Evolutionary conservation across 1,140 invertebrate genomes (phyloP), one percentile per base, ranked within the genome.

Genomic region (Pogonomyrmex barbatus): DNA sequence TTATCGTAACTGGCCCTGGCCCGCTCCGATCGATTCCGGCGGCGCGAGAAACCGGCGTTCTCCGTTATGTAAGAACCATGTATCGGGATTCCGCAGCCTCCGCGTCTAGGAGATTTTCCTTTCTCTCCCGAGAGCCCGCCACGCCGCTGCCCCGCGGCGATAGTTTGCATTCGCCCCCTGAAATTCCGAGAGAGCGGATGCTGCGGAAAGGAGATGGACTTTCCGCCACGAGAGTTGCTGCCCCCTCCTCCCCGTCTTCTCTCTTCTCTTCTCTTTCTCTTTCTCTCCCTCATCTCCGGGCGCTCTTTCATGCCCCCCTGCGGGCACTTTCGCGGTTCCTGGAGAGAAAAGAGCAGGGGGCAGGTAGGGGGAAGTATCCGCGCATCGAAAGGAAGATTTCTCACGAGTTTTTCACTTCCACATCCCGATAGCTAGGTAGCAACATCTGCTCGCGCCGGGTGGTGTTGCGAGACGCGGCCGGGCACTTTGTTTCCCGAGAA

Each of bases 131-230:
- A 42, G 30, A 14, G 10, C 62, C 50, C 4, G 4, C 54, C 9
- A 9, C 12, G 12, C 24, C 24, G 56, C 12, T 67, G 12, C 67
- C 75, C 30, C 85, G 14, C 54, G 17, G 42, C 83, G 71, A n/a
- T 90, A 81, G 88, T 89, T 89, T 89, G 83, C 87, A 89, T 89
- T 86, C 83, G 65, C 65, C 77, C 47, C 62, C 76, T 75, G 76
- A 88, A 88, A 89, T 88, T 89, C 85, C 39, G 24, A 60, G 58
- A 77, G 68, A 47, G 52, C 60, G 78, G 86, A 85, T 84, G 85
- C 52, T 62, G 47, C 54, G 58, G 24, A 24, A 24, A 86, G 78
- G 67, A 78, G 70, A 75, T 60, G 50, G 36, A 4, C 33, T 79
- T 12, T n/a, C 63, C 9, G 4, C 2, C 14, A 8, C 30, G 33